Base-by-base conservation (phyloP, 2,888 invertebrate species). In the Eubasilissa splendida region DNA sequence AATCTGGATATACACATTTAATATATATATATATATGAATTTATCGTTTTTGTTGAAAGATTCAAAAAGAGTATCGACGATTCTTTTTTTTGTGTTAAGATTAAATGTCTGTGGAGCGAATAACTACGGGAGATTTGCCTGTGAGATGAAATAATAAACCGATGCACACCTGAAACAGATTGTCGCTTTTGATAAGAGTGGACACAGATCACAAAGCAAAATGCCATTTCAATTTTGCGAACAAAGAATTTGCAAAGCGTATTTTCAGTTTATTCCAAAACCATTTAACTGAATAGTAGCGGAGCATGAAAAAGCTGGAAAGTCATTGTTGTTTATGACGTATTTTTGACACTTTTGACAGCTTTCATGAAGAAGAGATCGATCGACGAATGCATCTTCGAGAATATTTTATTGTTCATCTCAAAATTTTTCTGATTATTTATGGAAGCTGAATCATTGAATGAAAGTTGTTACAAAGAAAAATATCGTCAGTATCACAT, bases 321-420 rank as follows among this genome's bases (percentile, higher is more conserved):
- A 66, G 60, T 70, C 76, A 66, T 82, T 82, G 77, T 75, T 53
- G 12, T 68, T 54, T 82, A 14, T 77, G 82, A 82, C 77, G 73
- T 68, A 70, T 80, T 82, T 80, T 80, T 82, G 80, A 77, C 77
- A 66, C n/a, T 31, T 76, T 71, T 80, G 80, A 77, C 76, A 58
- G 56, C 58, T 60, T 63, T 66, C 53, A 59, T 73, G 53, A 73
- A 60, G 14, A 76, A 60, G 50, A 50, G 22, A 54, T 63, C 58
- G 59, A 76, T 53, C 14, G 66, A 68, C 8, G 12, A 33, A 12
- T 33, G 1, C 12, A 63, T 31, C 33, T 0, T 33, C 10, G 1
- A 42, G 42, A 42, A 42, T 22, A 22, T 4, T 42, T 42, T 42
- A 42, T 42, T 7, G 2, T 42, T 42, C 42, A 42, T 7, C 42